A percentile compares a stretch with the other conserved stretches of the same genome.
phyloP scores from a whole-genome alignment of 2,888 invertebrate species.

The Leptinotarsa tumamoca region DNA sequence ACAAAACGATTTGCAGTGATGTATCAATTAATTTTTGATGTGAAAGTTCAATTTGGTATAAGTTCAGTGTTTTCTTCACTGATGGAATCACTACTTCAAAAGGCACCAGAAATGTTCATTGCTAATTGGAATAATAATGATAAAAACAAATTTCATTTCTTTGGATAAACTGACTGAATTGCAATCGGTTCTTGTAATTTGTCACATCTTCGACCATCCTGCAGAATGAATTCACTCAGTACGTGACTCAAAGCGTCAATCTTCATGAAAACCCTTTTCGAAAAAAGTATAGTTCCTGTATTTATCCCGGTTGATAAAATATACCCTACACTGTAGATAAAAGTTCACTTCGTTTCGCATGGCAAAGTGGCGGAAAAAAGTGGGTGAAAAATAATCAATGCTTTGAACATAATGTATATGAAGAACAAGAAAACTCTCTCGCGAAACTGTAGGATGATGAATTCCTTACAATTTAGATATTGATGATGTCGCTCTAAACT shows the following conservation, averaged over 20 bases:
- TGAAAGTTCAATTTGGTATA: too few relatives aligned
- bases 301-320: conserved; percentile 4
- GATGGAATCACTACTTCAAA: too few relatives aligned
- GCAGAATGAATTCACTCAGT: not conserved
- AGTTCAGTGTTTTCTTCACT: too few relatives aligned
- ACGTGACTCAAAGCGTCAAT: not conserved
- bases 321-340: not conserved
- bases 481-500: not conserved
- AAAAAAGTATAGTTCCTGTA: not conserved
- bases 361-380: not conserved
- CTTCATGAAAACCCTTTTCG: not conserved
- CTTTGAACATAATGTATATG: not conserved
- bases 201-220: not conserved
- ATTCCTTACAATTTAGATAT: conserved; percentile 8
- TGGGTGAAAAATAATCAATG: not conserved
- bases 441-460: not conserved
- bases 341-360: conserved; percentile 4
- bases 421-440: not conserved
- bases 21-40: too few relatives aligned
- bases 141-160: too few relatives aligned
- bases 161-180: too few relatives aligned
- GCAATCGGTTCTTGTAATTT: not conserved
- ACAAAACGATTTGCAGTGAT: too few relatives aligned
- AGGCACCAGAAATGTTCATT: too few relatives aligned
- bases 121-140: too few relatives aligned